Evolutionary conservation across 2,888 invertebrate species (phyloP), one percentile per base, ranked within the genome.

Genomic region (Dasysyrphus tricinctus): DNA sequence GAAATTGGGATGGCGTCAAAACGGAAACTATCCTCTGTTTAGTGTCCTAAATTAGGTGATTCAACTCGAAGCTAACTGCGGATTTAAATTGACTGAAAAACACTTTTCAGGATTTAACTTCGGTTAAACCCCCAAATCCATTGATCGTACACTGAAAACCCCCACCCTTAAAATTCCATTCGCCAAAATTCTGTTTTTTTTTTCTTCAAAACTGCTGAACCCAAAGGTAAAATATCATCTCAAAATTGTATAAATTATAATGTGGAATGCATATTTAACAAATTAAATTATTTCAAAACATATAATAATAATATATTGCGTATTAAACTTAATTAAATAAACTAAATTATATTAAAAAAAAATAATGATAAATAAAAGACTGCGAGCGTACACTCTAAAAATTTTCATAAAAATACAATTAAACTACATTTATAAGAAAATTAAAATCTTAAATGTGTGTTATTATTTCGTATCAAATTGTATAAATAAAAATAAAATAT

Each of bases 301-400:
- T 16, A 8, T 8, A 47, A 16, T 7, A 47, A n/a, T 6, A 5
- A 49, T 61, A 69, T 72, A 47, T 74, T 51, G 1, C 3, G 16
- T 9, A 72, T 63, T 65, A 65, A 65, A 79, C 24, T 76, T 37
- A 80, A 67, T 70, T 69, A 19, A 11, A 49, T 19, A 0, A 47
- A 9, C 47, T 54, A 72, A 72, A 49, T 69, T 11, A 39, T 29
- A n/a, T 1, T 37, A 51, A 19, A 19, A 24, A 54, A 69, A 74
- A 77, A 37, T 73, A 77, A 85, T 73, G 69, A 81, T 85, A 74
- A 65, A 77, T 77, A 59, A 81, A 85, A 85, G 85, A 85, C 85
- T 85, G 85, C 81, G 85, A 81, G 85, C 80, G 69, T 69, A 85
- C 85, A 85, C 85, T 85, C 85, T 81, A 81, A 85, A 85, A 78